Percentiles rank a stretch among this genome's conserved stretches.
phyloP scores from a whole-genome alignment of 2,113 vertebrate genomes.

The Cyprinodon variegatus region DNA sequence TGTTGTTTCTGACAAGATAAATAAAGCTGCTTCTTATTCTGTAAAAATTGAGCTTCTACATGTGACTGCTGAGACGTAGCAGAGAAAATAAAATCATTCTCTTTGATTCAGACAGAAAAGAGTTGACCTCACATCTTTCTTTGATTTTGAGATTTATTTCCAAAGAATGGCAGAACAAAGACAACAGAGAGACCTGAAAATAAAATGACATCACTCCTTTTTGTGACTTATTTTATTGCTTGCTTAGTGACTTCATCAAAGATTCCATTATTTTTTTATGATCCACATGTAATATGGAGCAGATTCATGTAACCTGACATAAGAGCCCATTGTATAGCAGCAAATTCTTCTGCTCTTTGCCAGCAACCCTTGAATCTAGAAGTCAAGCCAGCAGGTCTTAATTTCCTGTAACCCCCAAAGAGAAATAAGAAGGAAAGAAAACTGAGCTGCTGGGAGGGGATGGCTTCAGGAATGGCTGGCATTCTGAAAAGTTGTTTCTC shows the following conservation, averaged over 20 bases:
- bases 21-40: conserved; percentile 5
- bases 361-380: conserved; percentile 34
- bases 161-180: conserved; percentile 15
- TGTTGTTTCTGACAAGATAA: conserved; percentile 3
- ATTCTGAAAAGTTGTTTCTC: conserved; percentile 73
- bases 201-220: background rate
- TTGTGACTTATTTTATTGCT: conserved; percentile 2
- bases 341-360: conserved; percentile 42
- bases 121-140: background rate
- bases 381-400: conserved; percentile 44
- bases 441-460: conserved; percentile 61
- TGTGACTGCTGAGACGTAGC: conserved; percentile 1
- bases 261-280: conserved; percentile 33
- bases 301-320: conserved; percentile 44
- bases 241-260: conserved; percentile 10
- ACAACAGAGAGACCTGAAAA: background rate
- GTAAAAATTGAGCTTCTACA: background rate
- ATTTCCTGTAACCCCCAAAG: conserved; percentile 47
- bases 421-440: conserved; percentile 17
- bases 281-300: conserved; percentile 27
- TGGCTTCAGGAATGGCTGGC: conserved; percentile 70
- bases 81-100: background rate
- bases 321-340: conserved; percentile 59
- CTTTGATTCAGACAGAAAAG: conserved; percentile 1
- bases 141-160: background rate